Conservation (phyloP, 1,140 invertebrate species). For the Spodoptera frugiperda region DNA sequence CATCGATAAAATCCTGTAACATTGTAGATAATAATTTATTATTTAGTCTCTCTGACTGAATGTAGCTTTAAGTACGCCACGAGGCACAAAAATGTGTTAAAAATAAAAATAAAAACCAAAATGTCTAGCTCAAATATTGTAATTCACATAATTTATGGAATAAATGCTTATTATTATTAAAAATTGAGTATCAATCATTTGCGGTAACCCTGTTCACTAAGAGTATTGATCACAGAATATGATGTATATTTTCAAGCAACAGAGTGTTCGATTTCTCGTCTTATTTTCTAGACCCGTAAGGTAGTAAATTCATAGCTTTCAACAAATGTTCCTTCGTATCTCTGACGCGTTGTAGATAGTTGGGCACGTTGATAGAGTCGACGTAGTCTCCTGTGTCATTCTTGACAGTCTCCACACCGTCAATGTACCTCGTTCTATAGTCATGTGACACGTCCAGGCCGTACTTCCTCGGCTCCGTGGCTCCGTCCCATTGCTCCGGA, state of each 20-base stretch:
- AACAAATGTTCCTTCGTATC: constrained; percentile 65
- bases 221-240: neutral
- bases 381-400: constrained; percentile 71
- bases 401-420: constrained; percentile 68
- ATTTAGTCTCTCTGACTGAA: constrained; percentile 62
- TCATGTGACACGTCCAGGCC: constrained; percentile 72
- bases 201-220: neutral
- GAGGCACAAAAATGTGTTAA: constrained; percentile 65
- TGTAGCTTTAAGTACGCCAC: constrained; percentile 66
- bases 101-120: constrained; percentile 59
- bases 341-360: constrained; percentile 64
- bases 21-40: constrained; percentile 27
- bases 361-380: constrained; percentile 67
- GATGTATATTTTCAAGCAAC: neutral
- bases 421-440: constrained; percentile 75
- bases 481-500: constrained; percentile 79
- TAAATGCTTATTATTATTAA: constrained; percentile 53
- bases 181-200: constrained; percentile 18
- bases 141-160: constrained; percentile 51
- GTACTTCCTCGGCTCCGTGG: constrained; percentile 66
- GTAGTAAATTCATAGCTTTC: constrained; percentile 68
- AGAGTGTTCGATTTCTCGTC: neutral
- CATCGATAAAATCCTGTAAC: neutral
- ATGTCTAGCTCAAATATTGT: constrained; percentile 73
- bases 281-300: constrained; percentile 58